phyloP scores from a whole-genome alignment of 2,113 vertebrate genomes.

The Melanerpes aurifrons region DNA sequence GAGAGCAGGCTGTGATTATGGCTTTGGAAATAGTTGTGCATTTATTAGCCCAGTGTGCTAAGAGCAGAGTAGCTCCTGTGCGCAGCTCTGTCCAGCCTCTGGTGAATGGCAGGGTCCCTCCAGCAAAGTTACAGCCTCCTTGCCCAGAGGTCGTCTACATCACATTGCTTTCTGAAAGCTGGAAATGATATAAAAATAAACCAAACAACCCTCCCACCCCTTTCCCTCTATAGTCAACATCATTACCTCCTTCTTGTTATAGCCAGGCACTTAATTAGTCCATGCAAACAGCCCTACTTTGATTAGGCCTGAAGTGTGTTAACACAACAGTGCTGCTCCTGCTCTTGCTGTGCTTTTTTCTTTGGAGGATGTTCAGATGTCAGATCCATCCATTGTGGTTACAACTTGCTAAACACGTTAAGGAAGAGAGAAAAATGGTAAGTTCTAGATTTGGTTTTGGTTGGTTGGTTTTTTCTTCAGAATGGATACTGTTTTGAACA shows the following conservation, averaged over 20 bases:
- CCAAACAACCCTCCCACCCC: neutral
- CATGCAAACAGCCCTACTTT: neutral
- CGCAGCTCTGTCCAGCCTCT: neutral
- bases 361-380: neutral
- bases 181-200: slow-evolving; percentile 7
- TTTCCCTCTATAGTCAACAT: neutral
- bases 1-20: neutral
- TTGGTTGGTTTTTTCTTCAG: neutral
- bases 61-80: neutral
- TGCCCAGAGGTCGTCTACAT: neutral
- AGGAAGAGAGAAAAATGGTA: neutral
- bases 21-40: neutral
- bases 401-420: neutral
- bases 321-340: neutral
- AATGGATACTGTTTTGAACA: neutral
- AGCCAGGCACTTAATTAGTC: neutral
- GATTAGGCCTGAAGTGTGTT: neutral
- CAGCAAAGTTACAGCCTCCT: neutral
- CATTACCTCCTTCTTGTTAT: neutral
- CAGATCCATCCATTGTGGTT: neutral
- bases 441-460: neutral
- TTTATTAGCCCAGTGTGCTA: neutral
- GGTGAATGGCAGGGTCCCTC: neutral
- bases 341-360: neutral
- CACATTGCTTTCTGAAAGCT: neutral